These are phyloP conservation scores for Drosophila eohydei DNA, from an alignment of 2,888 invertebrate genomes.

Conservation along the genomic window DNA sequence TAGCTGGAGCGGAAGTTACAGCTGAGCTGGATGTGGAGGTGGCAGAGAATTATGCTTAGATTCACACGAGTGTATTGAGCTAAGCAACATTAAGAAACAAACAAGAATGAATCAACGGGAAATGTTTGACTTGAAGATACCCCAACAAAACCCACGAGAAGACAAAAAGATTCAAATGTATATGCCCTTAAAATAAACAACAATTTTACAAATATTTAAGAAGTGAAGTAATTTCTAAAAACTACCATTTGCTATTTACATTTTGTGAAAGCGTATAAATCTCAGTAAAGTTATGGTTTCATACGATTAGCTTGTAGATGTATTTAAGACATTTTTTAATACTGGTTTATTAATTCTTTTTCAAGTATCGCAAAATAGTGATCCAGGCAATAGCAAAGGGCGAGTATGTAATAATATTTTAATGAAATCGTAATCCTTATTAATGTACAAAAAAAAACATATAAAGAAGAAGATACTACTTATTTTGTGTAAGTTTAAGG, in stretches of 20 bases:
- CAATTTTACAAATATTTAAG: neutral
- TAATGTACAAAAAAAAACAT: too few species aligned
- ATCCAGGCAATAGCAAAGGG: too few species aligned
- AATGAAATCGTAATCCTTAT: too few species aligned
- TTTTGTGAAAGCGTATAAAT: neutral
- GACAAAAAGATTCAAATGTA: neutral
- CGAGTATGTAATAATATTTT: too few species aligned
- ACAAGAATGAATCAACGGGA: slow-evolving; percentile 16
- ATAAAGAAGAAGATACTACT: too few species aligned
- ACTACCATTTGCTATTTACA: neutral
- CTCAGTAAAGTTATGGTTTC: too few species aligned
- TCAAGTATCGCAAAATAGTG: too few species aligned
- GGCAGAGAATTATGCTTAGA: slow-evolving; percentile 3
- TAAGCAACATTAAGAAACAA: slow-evolving; percentile 14
- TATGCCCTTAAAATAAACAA: neutral
- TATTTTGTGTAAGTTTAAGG: too few species aligned
- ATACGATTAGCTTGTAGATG: neutral
- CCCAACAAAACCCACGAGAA: neutral
- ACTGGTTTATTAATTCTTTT: neutral
- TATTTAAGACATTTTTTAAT: neutral
- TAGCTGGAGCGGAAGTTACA: neutral
- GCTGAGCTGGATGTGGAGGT: neutral
- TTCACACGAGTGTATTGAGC: slow-evolving; percentile 40
- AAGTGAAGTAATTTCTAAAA: neutral
- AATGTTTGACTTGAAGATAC: slow-evolving; percentile 9